These are phyloP conservation scores for Copidosoma aretas DNA, from an alignment of 2,888 invertebrate species.

Conservation along the genomic window DNA sequence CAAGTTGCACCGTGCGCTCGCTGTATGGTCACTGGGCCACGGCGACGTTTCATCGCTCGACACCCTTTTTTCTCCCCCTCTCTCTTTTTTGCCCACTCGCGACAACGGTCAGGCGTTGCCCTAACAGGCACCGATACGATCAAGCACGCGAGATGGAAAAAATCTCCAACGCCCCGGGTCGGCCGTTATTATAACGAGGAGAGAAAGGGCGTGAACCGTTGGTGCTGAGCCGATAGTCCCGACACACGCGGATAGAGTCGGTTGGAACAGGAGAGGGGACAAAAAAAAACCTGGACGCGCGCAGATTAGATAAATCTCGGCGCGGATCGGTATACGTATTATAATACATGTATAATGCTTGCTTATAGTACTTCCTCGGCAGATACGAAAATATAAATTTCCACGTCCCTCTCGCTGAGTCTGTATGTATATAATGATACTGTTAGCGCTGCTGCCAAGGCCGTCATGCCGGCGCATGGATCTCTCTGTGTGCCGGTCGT, in stretches of 20 bases:
- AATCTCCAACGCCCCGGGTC: no score
- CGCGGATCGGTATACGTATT: no score
- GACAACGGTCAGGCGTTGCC: no score
- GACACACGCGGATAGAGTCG: neutral
- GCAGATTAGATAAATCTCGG: no score
- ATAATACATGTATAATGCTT: no score
- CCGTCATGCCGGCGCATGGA: neutral
- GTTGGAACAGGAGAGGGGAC: conserved; percentile 11
- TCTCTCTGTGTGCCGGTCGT: neutral
- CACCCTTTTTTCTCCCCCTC: no score
- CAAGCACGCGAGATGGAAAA: no score
- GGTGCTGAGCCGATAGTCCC: neutral
- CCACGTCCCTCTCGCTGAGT: conserved; percentile 16
- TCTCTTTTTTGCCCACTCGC: no score
- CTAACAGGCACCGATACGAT: no score
- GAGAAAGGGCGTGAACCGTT: no score
- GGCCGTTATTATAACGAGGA: no score
- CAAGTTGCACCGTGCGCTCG: no score
- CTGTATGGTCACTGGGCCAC: conserved; percentile 37
- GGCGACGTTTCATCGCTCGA: neutral
- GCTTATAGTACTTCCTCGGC: conserved; percentile 12
- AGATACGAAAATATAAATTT: conserved; percentile 33
- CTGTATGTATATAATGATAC: conserved; percentile 4
- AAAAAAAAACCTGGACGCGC: conserved; percentile 18
- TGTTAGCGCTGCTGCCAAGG: conserved; percentile 9